A percentile compares a stretch with the other conserved stretches of the same genome.
These are phyloP conservation scores for Hapalemur alaotrensis DNA, from an alignment of 2,797 vertebrate genomes.

Conservation along the genomic window DNA sequence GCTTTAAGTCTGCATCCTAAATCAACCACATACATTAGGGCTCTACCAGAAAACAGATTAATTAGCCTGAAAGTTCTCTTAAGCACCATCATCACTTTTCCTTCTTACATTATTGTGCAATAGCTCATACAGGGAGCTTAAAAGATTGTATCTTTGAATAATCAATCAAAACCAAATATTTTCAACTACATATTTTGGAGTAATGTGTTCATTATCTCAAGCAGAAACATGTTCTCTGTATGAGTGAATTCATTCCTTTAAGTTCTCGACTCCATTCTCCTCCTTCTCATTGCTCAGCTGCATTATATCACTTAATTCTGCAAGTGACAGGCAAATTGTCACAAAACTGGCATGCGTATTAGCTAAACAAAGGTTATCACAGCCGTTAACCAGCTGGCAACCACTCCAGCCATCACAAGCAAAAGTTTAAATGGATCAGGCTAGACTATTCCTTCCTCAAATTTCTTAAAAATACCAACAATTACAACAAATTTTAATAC, in stretches of 20 bases:
- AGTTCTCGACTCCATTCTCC: not conserved
- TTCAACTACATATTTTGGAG: not conserved
- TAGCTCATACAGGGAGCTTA: not conserved
- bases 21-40: not conserved
- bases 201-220: not conserved
- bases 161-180: conserved; percentile 53
- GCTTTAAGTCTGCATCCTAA: conserved; percentile 56
- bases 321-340: not conserved
- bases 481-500: not conserved
- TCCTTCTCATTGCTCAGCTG: conserved; percentile 9
- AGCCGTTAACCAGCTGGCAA: conserved; percentile 22
- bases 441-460: not conserved
- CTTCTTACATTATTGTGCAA: conserved; percentile 16
- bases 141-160: conserved; percentile 27
- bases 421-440: conserved; percentile 38
- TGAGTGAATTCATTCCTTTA: conserved; percentile 48
- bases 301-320: not conserved
- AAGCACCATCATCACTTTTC: not conserved
- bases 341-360: not conserved
- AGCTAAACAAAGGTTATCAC: conserved; percentile 9
- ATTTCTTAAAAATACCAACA: conserved; percentile 32
- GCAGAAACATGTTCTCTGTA: conserved; percentile 15
- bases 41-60: not conserved
- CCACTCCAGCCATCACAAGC: conserved; percentile 9
- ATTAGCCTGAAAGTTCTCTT: conserved; percentile 36